Evolutionary conservation across 2,888 invertebrate species (phyloP), one percentile per base, ranked within the genome.

Genomic region (Rhopalosiphum nymphaeae): DNA sequence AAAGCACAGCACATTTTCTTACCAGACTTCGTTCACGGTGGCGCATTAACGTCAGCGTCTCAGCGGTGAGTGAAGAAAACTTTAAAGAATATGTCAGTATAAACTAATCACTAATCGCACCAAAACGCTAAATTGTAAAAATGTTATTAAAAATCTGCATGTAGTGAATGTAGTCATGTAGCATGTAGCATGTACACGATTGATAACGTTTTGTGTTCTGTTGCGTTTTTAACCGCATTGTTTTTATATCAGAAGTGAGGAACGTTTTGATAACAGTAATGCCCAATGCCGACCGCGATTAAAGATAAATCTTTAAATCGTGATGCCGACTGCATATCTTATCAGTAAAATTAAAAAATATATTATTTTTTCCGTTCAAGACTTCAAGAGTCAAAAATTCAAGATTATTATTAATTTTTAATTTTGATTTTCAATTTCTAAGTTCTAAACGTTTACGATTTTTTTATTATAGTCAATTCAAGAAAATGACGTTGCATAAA

Each of bases 141-240:
- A 9, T 21, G 21, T 7, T 78, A 21, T 78, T 78, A 78, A 78
- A 78, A 78, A 36, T 9, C 7, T 21, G 36, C 78, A 36, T 0
- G 36, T 9, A 49, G 16, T 53, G 16, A 13, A 53, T 16, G 49
- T 16, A 53, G 11, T n/a, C n/a, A n/a, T n/a, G n/a, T n/a, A n/a
- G n/a, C n/a, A 46, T 46, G 1, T 36, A 78, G 67, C 16, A 9
- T 78, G 16, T 78, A 36, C 36, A 57, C 89, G 57, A 57, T 42
- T 89, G 89, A 89, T 89, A 89, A 89, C 44, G 89, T 89, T 57
- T 42, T 26, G 89, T 29, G 89, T 89, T 57, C 56, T 26, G 56
- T 29, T 56, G 3, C 25, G 10, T 56, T 87, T 29, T 87, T n/a
- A 21, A n/a, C 29, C n/a, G 25, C 26, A 5, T 89, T 89, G 29